A percentile compares a stretch with the other conserved stretches of the same genome.
phyloP scores from a whole-genome alignment of 1,140 invertebrate genomes.

The Drosophila littoralis region DNA sequence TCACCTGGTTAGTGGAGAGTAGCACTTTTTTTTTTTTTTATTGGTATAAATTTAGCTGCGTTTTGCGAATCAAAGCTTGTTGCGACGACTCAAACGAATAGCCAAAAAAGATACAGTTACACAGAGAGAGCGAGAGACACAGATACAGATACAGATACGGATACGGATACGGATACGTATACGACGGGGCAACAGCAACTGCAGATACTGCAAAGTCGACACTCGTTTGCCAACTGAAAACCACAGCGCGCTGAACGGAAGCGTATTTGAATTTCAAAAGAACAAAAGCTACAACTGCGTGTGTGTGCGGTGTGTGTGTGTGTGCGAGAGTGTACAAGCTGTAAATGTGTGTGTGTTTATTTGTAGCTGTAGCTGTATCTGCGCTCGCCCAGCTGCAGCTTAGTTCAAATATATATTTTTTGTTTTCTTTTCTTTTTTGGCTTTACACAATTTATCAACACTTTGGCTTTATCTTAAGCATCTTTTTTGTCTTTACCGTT shows the following conservation, averaged over 20 bases:
- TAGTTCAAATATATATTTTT: constrained; percentile 37
- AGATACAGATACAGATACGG: constrained; percentile 29
- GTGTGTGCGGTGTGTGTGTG: constrained; percentile 8
- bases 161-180: constrained; percentile 20
- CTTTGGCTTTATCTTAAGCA: constrained; percentile 26
- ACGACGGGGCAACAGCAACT: constrained; percentile 30
- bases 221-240: constrained; percentile 79
- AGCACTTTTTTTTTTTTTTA: not conserved
- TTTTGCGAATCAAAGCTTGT: constrained; percentile 10
- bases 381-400: constrained; percentile 41
- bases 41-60: not conserved
- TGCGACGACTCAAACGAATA: constrained; percentile 11
- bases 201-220: constrained; percentile 81
- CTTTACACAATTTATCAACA: constrained; percentile 31
- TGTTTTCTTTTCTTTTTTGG: constrained; percentile 19
- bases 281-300: constrained; percentile 67
- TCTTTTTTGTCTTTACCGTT: constrained; percentile 13
- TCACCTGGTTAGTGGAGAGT: constrained; percentile 3
- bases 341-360: constrained; percentile 7
- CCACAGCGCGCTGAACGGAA: constrained; percentile 58
- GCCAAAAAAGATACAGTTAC: constrained; percentile 11
- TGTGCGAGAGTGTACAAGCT: not conserved
- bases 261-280: constrained; percentile 81
- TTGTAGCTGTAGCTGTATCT: constrained; percentile 18
- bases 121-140: constrained; percentile 19